phyloP scores from a whole-genome alignment of 2,888 invertebrate species.

The Epinotia demarniana region DNA sequence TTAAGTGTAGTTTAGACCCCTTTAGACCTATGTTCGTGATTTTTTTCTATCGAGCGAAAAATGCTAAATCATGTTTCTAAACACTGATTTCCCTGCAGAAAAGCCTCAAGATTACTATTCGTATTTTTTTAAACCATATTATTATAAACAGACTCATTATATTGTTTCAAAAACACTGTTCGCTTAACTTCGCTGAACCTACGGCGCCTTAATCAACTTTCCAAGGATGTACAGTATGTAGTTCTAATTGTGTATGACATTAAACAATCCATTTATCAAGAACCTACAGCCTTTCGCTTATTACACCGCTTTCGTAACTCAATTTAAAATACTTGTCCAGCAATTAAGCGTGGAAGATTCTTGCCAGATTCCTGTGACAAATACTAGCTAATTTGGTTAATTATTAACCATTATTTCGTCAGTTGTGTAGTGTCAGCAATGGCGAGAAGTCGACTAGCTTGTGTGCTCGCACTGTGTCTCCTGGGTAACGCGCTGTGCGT shows the following conservation, averaged over 20 bases:
- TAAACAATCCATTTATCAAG: constrained; percentile 6
- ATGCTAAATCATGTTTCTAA: too few species aligned
- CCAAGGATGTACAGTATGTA: background rate
- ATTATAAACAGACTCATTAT: too few species aligned
- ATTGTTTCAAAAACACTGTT: too few species aligned
- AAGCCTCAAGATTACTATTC: too few species aligned
- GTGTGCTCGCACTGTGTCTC: constrained; percentile 59
- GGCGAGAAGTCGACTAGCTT: constrained; percentile 58
- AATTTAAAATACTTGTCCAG: constrained; percentile 27
- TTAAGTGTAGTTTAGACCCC: too few species aligned
- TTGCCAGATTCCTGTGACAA: constrained; percentile 27
- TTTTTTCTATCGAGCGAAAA: too few species aligned
- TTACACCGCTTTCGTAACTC: constrained; percentile 8
- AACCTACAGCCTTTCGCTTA: background rate
- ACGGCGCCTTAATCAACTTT: too few species aligned
- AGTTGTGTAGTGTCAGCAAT: constrained; percentile 58
- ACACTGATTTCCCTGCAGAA: too few species aligned
- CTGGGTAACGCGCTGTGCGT: constrained; percentile 63
- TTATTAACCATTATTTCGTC: constrained; percentile 42
- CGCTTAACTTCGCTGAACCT: too few species aligned
- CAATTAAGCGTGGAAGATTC: constrained; percentile 36
- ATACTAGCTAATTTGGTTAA: constrained; percentile 25
- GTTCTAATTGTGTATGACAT: constrained; percentile 3
- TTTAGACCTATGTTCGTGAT: too few species aligned
- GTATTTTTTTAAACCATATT: too few species aligned